These are phyloP conservation scores for Lutraria rhynchaena DNA, from an alignment of 1,140 invertebrate genomes.

Conservation along the genomic window DNA sequence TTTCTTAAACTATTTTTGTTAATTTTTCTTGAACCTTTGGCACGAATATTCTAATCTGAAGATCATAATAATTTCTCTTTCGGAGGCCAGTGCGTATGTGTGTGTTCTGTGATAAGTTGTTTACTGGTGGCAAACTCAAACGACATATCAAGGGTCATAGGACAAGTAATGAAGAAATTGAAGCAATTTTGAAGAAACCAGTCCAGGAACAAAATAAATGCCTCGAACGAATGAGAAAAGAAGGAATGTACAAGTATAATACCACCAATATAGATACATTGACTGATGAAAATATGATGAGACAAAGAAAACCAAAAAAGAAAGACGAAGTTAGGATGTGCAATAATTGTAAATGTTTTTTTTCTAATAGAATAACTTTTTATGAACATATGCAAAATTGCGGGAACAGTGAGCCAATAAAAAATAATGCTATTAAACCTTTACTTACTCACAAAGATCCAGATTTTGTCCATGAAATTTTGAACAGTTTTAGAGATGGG, in stretches of 20 bases:
- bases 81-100: no score
- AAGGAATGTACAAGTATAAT: conserved; percentile 45
- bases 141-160: conserved; percentile 21
- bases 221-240: conserved; percentile 26
- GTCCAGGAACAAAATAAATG: conserved; percentile 23
- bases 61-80: no score
- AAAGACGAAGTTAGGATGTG: conserved; percentile 47
- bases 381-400: conserved; percentile 44
- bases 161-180: conserved; percentile 31
- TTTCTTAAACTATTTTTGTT: no score
- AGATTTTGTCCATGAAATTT: conserved; percentile 43
- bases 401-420: conserved; percentile 16
- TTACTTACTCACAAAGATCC: conserved; percentile 36
- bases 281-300: conserved; percentile 46
- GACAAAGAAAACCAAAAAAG: conserved; percentile 46
- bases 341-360: conserved; percentile 37
- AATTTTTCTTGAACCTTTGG: no score
- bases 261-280: conserved; percentile 7
- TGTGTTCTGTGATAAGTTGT: conserved; percentile 32
- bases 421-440: conserved; percentile 17
- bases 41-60: no score
- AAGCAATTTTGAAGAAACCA: conserved; percentile 18
- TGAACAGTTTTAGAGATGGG: conserved; percentile 32
- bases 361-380: conserved; percentile 42
- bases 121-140: conserved; percentile 39